These are phyloP conservation scores for Linyphia triangularis DNA, from an alignment of 2,888 invertebrate genomes.

Conservation along the genomic window DNA sequence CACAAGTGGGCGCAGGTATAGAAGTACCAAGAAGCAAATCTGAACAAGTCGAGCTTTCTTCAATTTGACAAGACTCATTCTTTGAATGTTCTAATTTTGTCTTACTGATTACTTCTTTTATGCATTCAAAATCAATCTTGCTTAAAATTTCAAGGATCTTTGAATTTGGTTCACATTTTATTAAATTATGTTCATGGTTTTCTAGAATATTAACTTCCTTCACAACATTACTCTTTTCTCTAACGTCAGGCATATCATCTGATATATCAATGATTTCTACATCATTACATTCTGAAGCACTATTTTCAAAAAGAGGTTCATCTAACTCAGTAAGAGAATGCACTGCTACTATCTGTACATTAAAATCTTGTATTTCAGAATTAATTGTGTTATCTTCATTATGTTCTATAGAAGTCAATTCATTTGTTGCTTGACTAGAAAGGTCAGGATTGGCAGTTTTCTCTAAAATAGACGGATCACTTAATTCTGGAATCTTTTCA, in stretches of 20 bases:
- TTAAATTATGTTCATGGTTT: not conserved
- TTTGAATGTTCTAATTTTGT: not conserved
- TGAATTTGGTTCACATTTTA: not conserved
- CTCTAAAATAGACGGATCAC: not conserved
- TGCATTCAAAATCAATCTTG: slow-evolving; percentile 18
- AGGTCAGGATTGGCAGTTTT: not conserved
- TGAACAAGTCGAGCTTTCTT: too few relatives aligned
- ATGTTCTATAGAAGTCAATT: too few relatives aligned
- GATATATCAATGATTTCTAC: not conserved
- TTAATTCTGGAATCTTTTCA: not conserved
- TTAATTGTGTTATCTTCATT: too few relatives aligned
- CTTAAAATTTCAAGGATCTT: not conserved
- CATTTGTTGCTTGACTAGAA: not conserved
- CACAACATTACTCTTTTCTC: not conserved
- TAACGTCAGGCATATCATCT: not conserved
- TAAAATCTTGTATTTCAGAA: not conserved
- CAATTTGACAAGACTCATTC: too few relatives aligned
- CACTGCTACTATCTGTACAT: slow-evolving; percentile 16
- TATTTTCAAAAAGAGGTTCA: not conserved
- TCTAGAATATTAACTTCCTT: not conserved
- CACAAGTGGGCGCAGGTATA: too few relatives aligned
- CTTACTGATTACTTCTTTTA: not conserved
- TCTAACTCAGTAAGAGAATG: not conserved
- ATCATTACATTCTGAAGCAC: not conserved
- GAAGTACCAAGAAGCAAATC: too few relatives aligned